Percentiles rank a stretch among this genome's conserved stretches.
Evolutionary conservation across 2,113 vertebrate genomes (phyloP).

Genomic region (Semicossyphus pulcher): DNA sequence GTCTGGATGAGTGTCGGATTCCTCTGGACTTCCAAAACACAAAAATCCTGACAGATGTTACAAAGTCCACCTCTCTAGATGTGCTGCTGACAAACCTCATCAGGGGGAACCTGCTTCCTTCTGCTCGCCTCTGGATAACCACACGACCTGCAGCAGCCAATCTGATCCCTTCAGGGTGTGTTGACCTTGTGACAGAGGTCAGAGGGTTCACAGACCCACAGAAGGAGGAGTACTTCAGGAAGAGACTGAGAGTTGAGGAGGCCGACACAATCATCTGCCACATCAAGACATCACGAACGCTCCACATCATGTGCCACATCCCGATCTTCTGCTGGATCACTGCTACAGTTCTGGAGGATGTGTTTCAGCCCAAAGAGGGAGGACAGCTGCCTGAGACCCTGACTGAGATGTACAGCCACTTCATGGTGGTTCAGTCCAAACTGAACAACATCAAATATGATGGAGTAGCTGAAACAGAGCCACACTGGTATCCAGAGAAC

Average conservation of each 20-base stretch:
- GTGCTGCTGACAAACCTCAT: constrained; percentile 48
- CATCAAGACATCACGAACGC: constrained; percentile 14
- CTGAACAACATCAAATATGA: constrained; percentile 22
- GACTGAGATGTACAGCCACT: constrained; percentile 33
- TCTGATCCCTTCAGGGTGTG: not conserved
- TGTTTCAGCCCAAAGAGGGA: not conserved
- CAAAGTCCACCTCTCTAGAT: constrained; percentile 28
- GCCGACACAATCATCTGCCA: constrained; percentile 9
- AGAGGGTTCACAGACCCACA: constrained; percentile 57
- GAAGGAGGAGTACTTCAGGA: too few species aligned
- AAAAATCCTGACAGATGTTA: constrained; percentile 9
- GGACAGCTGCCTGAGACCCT: constrained; percentile 39
- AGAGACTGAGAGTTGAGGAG: not conserved
- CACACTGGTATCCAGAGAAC: constrained; percentile 11
- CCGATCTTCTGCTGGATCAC: constrained; percentile 66
- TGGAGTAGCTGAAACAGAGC: constrained; percentile 12
- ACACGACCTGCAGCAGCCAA: constrained; percentile 45
- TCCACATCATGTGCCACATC: constrained; percentile 66
- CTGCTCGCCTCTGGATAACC: constrained; percentile 35
- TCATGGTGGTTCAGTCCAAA: constrained; percentile 31
- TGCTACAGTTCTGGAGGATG: too few species aligned
- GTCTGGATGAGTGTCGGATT: constrained; percentile 27
- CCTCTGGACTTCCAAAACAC: constrained; percentile 37
- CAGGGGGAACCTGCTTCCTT: constrained; percentile 35
- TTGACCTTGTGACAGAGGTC: constrained; percentile 44